phyloP scores from a whole-genome alignment of 2,797 vertebrate species.

The Pangasius mekongensis region DNA sequence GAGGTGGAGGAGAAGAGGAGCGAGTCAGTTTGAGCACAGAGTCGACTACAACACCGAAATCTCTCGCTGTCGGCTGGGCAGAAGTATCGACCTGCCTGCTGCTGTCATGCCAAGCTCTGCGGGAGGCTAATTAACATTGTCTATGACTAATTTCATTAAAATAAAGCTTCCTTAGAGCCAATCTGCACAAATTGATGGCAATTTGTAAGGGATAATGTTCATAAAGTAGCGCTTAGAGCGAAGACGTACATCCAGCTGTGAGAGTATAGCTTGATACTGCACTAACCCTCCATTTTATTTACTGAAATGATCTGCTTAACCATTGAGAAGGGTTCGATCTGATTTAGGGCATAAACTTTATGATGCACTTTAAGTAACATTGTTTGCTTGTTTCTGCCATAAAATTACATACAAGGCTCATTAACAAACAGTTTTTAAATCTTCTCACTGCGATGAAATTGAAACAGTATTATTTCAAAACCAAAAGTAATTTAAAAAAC shows the following conservation, averaged over 20 bases:
- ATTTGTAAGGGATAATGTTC: slow-evolving; percentile 42
- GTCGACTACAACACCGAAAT: slow-evolving; percentile 20
- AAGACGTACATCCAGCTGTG: background rate
- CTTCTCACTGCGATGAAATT: background rate
- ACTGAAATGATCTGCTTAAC: background rate
- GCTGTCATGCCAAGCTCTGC: slow-evolving; percentile 38
- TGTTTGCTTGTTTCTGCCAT: background rate
- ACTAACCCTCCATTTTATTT: background rate
- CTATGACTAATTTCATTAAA: slow-evolving; percentile 58
- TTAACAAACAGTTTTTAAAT: background rate
- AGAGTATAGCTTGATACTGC: background rate
- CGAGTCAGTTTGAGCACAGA: slow-evolving; percentile 31
- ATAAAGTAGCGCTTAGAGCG: background rate
- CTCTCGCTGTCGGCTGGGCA: slow-evolving; percentile 25
- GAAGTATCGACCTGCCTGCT: slow-evolving; percentile 43
- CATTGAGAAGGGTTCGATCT: background rate
- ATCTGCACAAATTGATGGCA: slow-evolving; percentile 48
- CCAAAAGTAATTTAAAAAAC: background rate
- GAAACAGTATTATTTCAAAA: background rate
- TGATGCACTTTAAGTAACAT: background rate
- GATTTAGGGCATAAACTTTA: background rate
- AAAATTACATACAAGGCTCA: background rate
- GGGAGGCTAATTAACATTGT: slow-evolving; percentile 58
- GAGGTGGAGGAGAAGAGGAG: slow-evolving; percentile 35
- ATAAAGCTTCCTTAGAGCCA: slow-evolving; percentile 44